Percentiles rank a stretch among this genome's conserved stretches.
phyloP scores from a whole-genome alignment of 1,140 invertebrate species.

The Drosophila guanche region DNA sequence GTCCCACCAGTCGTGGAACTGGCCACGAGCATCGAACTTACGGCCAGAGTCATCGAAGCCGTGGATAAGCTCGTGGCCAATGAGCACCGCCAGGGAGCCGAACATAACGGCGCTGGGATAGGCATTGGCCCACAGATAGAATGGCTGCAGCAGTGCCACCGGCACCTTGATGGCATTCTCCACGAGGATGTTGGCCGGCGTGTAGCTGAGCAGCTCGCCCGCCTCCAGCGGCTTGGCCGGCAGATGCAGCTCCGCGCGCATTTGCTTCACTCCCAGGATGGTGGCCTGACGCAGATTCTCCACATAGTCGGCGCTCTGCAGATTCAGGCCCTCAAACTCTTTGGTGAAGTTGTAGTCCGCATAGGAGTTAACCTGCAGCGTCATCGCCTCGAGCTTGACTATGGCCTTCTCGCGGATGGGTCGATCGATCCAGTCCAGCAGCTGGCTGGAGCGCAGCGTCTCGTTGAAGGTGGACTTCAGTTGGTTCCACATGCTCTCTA shows the following conservation, averaged over 20 bases:
- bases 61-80: constrained; percentile 89
- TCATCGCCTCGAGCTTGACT: constrained; percentile 64
- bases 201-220: constrained; percentile 55
- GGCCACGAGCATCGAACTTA: constrained; percentile 96
- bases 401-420: constrained; percentile 53
- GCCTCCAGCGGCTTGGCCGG: constrained; percentile 58
- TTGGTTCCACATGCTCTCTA: constrained; percentile 65
- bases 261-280: constrained; percentile 6
- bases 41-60: constrained; percentile 88
- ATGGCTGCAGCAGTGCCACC: constrained; percentile 66
- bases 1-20: constrained; percentile 70
- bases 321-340: constrained; percentile 52
- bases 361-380: constrained; percentile 62
- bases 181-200: constrained; percentile 68
- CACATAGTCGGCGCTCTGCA: constrained; percentile 35
- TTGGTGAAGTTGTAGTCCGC: constrained; percentile 51
- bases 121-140: constrained; percentile 58
- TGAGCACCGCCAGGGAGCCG: constrained; percentile 87
- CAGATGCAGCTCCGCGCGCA: constrained; percentile 38
- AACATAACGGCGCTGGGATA: constrained; percentile 84
- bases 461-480: constrained; percentile 57
- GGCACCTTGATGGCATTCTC: constrained; percentile 73
- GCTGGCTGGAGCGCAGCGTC: constrained; percentile 30
- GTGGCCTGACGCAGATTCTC: constrained; percentile 40
- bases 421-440: constrained; percentile 42